A percentile compares a stretch with the other conserved stretches of the same genome.
Evolutionary conservation across 1,140 invertebrate genomes (phyloP).

Genomic region (Venustaconcha ellipsiformis): DNA sequence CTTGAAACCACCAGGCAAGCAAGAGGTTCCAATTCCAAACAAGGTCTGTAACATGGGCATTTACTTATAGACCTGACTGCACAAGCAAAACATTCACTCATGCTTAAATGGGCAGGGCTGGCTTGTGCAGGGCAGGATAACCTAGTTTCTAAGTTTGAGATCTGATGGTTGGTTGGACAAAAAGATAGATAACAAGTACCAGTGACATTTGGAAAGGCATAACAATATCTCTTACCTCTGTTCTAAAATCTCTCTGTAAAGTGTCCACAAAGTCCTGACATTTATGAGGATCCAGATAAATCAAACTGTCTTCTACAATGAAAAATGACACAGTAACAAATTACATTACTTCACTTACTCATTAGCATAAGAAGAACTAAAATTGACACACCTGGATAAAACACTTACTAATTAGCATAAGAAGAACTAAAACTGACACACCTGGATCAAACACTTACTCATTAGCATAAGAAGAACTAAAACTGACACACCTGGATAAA

Average conservation of each 20-base stretch:
- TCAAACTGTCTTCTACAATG: constrained; percentile 84
- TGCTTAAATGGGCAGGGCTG: too few relatives aligned
- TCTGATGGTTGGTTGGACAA: too few relatives aligned
- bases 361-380: background rate
- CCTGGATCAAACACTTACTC: background rate
- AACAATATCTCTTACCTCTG: constrained; percentile 48
- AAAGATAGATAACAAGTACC: too few relatives aligned
- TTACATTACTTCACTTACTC: background rate
- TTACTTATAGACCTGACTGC: too few relatives aligned
- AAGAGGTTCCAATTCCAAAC: too few relatives aligned
- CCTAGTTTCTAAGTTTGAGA: too few relatives aligned
- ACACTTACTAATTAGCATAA: background rate
- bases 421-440: background rate
- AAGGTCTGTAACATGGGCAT: too few relatives aligned
- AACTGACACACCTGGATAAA: background rate
- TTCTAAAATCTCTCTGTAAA: constrained; percentile 58
- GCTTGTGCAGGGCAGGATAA: too few relatives aligned
- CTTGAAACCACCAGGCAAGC: too few relatives aligned
- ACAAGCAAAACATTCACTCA: too few relatives aligned
- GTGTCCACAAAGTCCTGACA: constrained; percentile 89
- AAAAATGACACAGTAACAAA: constrained; percentile 15
- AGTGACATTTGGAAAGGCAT: too few relatives aligned
- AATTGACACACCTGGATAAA: background rate
- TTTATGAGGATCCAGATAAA: constrained; percentile 93
- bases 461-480: background rate